phyloP scores from a whole-genome alignment of 2,888 invertebrate species.

The Apoda limacodes region DNA sequence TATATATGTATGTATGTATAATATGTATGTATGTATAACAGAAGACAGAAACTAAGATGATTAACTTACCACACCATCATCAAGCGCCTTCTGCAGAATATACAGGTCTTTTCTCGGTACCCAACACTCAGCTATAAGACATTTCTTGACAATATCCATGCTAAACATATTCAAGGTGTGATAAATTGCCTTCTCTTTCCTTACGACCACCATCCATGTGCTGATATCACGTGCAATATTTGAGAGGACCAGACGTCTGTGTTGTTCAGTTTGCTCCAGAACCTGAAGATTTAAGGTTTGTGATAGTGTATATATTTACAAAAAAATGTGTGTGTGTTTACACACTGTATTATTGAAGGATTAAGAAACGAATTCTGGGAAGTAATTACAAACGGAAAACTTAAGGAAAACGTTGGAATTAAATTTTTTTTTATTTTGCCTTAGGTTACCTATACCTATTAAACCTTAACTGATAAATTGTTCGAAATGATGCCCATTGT shows the following conservation, averaged over 20 bases:
- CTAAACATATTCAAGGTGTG: constrained; percentile 94
- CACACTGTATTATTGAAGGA: too few relatives aligned
- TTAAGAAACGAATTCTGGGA: too few relatives aligned
- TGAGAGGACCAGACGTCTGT: constrained; percentile 84
- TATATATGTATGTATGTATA: too few relatives aligned
- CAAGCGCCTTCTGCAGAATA: constrained; percentile 80
- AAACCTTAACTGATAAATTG: too few relatives aligned
- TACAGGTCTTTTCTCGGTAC: constrained; percentile 79
- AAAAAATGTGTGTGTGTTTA: too few relatives aligned
- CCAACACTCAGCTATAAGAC: constrained; percentile 92
- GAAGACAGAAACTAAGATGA: background rate
- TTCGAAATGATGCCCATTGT: too few relatives aligned
- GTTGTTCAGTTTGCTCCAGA: constrained; percentile 88
- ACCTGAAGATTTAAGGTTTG: too few relatives aligned
- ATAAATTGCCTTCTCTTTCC: constrained; percentile 94
- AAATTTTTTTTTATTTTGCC: too few relatives aligned
- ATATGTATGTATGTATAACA: background rate
- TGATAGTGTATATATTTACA: too few relatives aligned
- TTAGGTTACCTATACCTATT: too few relatives aligned
- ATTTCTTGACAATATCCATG: constrained; percentile 90
- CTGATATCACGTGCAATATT: constrained; percentile 89
- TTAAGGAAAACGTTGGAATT: too few relatives aligned
- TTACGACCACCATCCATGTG: constrained; percentile 88
- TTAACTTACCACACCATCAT: constrained; percentile 80
- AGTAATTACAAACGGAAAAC: too few relatives aligned